Conservation (phyloP, 1,140 invertebrate species). For the Tetramorium alpestre region DNA sequence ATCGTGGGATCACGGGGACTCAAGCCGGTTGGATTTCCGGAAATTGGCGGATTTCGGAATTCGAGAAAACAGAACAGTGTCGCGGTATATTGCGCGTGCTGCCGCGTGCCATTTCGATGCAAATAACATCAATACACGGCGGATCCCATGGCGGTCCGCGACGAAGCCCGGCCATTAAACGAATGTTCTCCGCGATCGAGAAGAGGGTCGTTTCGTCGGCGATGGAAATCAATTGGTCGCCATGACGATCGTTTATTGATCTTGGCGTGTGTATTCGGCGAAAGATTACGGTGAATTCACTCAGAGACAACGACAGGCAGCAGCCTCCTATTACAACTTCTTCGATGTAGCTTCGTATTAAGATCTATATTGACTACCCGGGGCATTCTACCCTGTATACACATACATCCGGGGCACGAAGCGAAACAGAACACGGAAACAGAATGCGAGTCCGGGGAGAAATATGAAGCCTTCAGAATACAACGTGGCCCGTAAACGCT, state of each 20-base stretch:
- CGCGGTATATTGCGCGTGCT: constrained; percentile 66
- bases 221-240: constrained; percentile 13
- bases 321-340: neutral
- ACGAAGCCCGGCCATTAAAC: neutral
- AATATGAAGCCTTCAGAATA: constrained; percentile 47
- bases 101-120: constrained; percentile 72
- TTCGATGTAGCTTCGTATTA: neutral
- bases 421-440: constrained; percentile 16
- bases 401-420: neutral
- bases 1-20: constrained; percentile 3
- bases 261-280: neutral
- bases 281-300: neutral
- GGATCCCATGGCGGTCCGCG: neutral
- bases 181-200: neutral
- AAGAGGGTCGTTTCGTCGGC: neutral
- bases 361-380: neutral
- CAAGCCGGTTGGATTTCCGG: neutral
- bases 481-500: constrained; percentile 43
- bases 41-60: constrained; percentile 68
- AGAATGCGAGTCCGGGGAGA: constrained; percentile 1
- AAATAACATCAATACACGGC: constrained; percentile 67
- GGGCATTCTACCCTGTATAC: neutral
- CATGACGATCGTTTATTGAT: neutral
- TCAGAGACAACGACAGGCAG: neutral
- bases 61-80: constrained; percentile 67